These are phyloP conservation scores for Onychomys torridus DNA, from an alignment of 2,797 vertebrate species.

Conservation along the genomic window DNA sequence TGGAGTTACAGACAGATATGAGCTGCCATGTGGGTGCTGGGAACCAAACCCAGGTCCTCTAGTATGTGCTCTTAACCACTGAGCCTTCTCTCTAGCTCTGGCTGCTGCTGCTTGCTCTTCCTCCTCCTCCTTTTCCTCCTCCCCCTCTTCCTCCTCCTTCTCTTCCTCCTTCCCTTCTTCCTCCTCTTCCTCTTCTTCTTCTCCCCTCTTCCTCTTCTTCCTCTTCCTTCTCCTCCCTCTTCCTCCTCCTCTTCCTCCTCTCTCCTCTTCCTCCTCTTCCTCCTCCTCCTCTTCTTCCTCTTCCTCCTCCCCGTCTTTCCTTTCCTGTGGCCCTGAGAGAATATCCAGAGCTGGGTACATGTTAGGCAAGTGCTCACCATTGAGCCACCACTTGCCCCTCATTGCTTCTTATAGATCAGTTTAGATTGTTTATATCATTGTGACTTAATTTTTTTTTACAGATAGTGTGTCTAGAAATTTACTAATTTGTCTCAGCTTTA, in stretches of 20 bases:
- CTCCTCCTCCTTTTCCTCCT: no score
- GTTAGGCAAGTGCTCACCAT: background rate
- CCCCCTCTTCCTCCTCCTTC: no score
- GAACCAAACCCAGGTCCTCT: background rate
- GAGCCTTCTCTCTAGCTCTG: no score
- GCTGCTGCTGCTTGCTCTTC: background rate
- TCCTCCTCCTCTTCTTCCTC: no score
- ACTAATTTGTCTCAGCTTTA: background rate
- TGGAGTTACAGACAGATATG: background rate
- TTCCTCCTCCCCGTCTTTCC: background rate
- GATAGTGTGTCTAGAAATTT: background rate
- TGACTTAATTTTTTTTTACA: background rate
- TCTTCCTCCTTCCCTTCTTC: no score
- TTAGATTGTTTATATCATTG: no score
- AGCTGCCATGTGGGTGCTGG: background rate
- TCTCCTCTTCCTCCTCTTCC: no score
- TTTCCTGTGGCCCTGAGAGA: no score
- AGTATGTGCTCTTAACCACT: background rate
- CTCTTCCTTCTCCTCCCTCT: no score
- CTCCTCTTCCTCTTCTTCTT: background rate
- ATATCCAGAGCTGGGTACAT: background rate
- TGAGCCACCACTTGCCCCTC: background rate
- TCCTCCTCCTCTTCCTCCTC: no score
- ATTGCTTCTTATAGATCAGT: background rate
- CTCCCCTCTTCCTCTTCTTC: no score